Evolutionary conservation across 2,113 vertebrate species (phyloP).

Genomic region (Myodes glareolus): DNA sequence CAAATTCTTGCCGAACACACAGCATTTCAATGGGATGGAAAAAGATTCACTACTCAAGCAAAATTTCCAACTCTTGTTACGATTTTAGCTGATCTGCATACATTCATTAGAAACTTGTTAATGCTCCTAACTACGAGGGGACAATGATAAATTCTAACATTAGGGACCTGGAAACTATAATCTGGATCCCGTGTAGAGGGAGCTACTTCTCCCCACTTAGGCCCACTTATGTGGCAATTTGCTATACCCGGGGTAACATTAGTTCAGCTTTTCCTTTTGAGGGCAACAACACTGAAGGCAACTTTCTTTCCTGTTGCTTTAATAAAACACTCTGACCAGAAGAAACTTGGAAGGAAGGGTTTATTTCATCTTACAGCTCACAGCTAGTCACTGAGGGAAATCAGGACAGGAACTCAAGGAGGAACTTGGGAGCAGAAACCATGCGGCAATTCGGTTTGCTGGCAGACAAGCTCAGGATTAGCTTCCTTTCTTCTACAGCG

Average conservation of each 20-base stretch:
- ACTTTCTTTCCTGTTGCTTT: not conserved
- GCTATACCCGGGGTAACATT: not conserved
- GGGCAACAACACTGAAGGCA: not conserved
- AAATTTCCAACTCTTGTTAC: not conserved
- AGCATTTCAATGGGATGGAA: not conserved
- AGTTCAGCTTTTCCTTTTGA: not conserved
- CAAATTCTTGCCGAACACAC: not conserved
- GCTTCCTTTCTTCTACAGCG: not conserved
- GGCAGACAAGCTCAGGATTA: not conserved
- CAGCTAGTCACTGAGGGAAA: not conserved
- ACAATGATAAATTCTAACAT: not conserved
- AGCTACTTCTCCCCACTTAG: not conserved
- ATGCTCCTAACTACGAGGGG: not conserved
- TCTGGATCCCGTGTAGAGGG: not conserved
- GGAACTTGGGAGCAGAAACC: not conserved
- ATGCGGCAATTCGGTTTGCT: not conserved
- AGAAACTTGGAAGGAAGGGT: not conserved
- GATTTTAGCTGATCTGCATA: slow-evolving; percentile 14
- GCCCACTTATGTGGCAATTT: not conserved
- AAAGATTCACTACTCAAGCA: not conserved
- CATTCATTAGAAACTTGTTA: not conserved
- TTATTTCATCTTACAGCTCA: not conserved
- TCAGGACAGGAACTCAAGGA: not conserved
- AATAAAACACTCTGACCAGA: not conserved
- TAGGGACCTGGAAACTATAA: not conserved